These are phyloP conservation scores for Chaetogeoica ovagalla DNA, from an alignment of 2,888 invertebrate species.

Conservation along the genomic window DNA sequence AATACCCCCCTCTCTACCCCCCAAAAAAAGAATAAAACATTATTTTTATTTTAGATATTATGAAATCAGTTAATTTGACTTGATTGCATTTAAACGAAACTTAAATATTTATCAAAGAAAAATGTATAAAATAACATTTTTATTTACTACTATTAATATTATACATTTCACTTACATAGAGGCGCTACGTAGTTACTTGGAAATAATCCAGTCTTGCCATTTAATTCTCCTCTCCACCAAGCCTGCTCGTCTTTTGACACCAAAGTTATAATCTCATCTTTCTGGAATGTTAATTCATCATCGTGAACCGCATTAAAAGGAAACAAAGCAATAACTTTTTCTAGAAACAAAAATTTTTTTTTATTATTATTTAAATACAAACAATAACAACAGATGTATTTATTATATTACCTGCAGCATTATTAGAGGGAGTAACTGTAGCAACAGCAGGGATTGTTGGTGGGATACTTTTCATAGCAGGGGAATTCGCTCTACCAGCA, in stretches of 20 bases:
- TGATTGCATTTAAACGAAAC: neutral
- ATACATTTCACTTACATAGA: slow-evolving; percentile 66
- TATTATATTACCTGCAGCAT: slow-evolving; percentile 4
- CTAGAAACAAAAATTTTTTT: slow-evolving; percentile 60
- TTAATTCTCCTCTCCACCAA: slow-evolving; percentile 96
- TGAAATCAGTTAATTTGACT: neutral
- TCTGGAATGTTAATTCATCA: slow-evolving; percentile 90
- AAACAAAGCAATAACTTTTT: slow-evolving; percentile 89
- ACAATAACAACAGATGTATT: neutral
- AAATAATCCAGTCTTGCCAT: slow-evolving; percentile 86
- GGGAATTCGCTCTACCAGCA: slow-evolving; percentile 54
- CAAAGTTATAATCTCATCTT: slow-evolving; percentile 87
- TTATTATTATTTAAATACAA: neutral
- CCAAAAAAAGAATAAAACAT: neutral
- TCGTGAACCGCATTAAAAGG: slow-evolving; percentile 92
- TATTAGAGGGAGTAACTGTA: slow-evolving; percentile 13
- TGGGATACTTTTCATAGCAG: slow-evolving; percentile 39
- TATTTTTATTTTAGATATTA: neutral
- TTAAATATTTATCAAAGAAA: neutral
- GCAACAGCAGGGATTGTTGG: slow-evolving; percentile 20
- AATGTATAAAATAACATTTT: neutral
- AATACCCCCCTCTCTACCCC: neutral
- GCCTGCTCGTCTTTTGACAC: slow-evolving; percentile 91
- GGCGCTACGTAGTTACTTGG: slow-evolving; percentile 93
- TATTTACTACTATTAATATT: neutral